phyloP scores from a whole-genome alignment of 1,140 invertebrate species.

The Brachionus sp. region DNA sequence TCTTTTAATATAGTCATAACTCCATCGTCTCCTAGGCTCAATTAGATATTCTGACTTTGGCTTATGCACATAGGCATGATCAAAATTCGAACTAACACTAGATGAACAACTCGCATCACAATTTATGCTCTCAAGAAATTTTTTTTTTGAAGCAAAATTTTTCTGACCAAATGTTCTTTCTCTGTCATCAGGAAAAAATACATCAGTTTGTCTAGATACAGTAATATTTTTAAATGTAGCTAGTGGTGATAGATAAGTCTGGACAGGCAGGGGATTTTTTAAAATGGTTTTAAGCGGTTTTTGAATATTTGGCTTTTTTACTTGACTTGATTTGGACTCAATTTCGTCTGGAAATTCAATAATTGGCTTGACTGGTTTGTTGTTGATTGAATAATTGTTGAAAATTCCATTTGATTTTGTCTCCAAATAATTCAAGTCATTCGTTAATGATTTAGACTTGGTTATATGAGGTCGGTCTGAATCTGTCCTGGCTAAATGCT shows the following conservation, averaged over 20 bases:
- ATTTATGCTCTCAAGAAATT: slow-evolving; percentile 15
- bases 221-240: neutral
- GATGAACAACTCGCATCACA: slow-evolving; percentile 34
- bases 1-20: slow-evolving; percentile 18
- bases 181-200: neutral
- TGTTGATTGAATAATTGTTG: neutral
- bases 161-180: neutral
- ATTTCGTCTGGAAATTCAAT: neutral
- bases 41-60: neutral
- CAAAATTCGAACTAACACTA: neutral
- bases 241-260: neutral
- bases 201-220: neutral
- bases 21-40: neutral
- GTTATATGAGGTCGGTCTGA: neutral
- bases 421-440: neutral
- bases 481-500: neutral
- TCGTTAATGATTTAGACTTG: neutral
- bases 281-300: slow-evolving; percentile 26
- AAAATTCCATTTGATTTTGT: neutral
- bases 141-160: slow-evolving; percentile 3
- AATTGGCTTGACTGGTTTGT: neutral
- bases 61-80: neutral
- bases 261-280: neutral
- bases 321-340: neutral
- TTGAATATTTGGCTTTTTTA: neutral